Base-by-base conservation (phyloP, 2,113 vertebrate species). In the Rhabdomys dilectus region DNA sequence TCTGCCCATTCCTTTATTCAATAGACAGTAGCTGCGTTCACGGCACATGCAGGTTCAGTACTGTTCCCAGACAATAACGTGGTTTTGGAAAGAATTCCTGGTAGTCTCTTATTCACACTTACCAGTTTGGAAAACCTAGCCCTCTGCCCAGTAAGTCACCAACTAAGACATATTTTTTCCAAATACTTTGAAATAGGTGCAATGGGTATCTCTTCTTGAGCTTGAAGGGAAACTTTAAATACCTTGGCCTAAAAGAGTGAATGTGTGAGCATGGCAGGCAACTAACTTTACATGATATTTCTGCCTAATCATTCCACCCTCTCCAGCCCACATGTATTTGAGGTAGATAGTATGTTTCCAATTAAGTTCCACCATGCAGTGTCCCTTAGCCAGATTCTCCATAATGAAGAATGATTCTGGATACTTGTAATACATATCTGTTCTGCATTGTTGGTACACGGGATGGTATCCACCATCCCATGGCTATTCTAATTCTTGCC, bases 91-190 rank as follows among this genome's bases (percentile, higher is more conserved):
- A 91, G 9, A 73, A 88, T 78, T 88, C 60, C 17, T 91, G 73
- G 22, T 86, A 89, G 4, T 93, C 53, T 90, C 60, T 96, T 96
- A 75, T 62, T 29, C 85, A 80, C 34, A 84, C 22, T 88, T 94
- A 66, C 8, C 53, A 68, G 11, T 88, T 31, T 72, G 42, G 39
- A 45, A 7, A 94, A 42, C 1, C 36, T 84, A 96, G 91, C 29
- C 34, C 19, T 91, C 19, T 82, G n/a, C 89, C 29, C 62, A 12
- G 45, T 34, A 86, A 66, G 13, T 48, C 26, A 87, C 42, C 62
- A 64, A 66, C 5, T 86, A 91, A 62, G 60, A 93, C 11, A 86
- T 58, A 48, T 89, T 94, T 94, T 39, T 70, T 58, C 68, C 10
- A 87, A 73, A 42, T 84, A 64, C 31, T 95, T 13, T 78, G 86